phyloP scores from a whole-genome alignment of 2,113 vertebrate species.

The Pachyramphus minor region DNA sequence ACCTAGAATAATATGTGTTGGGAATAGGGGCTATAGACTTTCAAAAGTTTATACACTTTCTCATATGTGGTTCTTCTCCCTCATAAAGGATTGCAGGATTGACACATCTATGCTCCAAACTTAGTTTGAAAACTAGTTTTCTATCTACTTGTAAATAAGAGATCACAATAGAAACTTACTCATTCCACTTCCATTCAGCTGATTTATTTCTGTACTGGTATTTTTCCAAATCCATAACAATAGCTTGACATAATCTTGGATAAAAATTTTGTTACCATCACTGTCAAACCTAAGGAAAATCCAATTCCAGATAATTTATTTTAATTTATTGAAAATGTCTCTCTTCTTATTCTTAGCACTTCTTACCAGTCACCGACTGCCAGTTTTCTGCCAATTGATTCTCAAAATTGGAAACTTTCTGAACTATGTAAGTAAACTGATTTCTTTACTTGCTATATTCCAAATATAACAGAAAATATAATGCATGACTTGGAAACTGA shows the following conservation, averaged over 20 bases:
- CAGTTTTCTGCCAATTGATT: slow-evolving; percentile 87
- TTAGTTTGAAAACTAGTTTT: background rate
- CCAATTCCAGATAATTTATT: background rate
- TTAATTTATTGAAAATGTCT: background rate
- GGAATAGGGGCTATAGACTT: background rate
- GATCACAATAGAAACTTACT: background rate
- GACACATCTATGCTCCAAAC: background rate
- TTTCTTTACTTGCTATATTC: background rate
- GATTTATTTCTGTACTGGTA: background rate
- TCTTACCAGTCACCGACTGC: slow-evolving; percentile 78
- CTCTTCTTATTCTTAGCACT: slow-evolving; percentile 73
- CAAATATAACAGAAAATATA: background rate
- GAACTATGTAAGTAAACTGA: slow-evolving; percentile 84
- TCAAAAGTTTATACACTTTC: background rate
- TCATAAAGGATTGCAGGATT: background rate
- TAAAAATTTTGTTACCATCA: background rate
- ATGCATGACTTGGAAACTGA: background rate
- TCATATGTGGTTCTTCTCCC: background rate
- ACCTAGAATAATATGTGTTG: background rate
- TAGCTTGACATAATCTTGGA: background rate
- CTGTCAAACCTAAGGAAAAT: background rate
- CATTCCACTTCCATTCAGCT: background rate
- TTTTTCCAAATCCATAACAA: background rate
- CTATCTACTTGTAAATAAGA: background rate
- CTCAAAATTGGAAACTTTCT: slow-evolving; percentile 94